Conservation (phyloP, 1,140 invertebrate species). For the Drosophila tsacasi region DNA sequence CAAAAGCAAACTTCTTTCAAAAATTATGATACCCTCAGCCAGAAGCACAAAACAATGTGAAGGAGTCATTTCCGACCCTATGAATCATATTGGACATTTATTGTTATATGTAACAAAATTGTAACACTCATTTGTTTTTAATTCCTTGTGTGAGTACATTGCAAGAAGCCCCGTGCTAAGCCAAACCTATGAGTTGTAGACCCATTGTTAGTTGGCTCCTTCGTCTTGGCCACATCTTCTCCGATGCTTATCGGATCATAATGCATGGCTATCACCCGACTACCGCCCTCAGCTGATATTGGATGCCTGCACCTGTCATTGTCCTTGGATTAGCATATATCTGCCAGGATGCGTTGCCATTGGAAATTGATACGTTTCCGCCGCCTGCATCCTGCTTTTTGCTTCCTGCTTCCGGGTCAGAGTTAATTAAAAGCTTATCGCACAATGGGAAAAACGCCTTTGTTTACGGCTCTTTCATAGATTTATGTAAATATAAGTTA, state of each 20-base stretch:
- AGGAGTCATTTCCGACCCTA: too few relatives aligned
- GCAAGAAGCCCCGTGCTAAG: neutral
- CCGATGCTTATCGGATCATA: neutral
- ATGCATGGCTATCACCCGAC: neutral
- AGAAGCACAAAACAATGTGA: too few relatives aligned
- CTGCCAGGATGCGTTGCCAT: neutral
- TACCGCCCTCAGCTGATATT: neutral
- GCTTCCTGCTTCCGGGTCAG: constrained; percentile 19
- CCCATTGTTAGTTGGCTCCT: neutral
- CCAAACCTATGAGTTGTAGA: neutral
- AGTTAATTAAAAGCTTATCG: constrained; percentile 61
- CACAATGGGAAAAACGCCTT: constrained; percentile 33
- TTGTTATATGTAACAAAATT: too few relatives aligned
- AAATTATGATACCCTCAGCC: too few relatives aligned
- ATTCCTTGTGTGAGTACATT: neutral
- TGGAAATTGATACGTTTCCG: constrained; percentile 19
- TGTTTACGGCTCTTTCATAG: constrained; percentile 19
- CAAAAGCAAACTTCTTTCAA: too few relatives aligned
- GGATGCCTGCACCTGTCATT: constrained; percentile 3
- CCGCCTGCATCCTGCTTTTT: neutral
- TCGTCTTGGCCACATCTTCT: neutral
- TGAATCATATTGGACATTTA: too few relatives aligned
- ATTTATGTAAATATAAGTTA: neutral
- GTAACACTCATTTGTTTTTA: neutral
- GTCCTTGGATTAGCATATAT: constrained; percentile 21